Evolutionary conservation across 2,888 invertebrate genomes (phyloP), one percentile per base, ranked within the genome.

Genomic region (Amphimallon solstitiale): DNA sequence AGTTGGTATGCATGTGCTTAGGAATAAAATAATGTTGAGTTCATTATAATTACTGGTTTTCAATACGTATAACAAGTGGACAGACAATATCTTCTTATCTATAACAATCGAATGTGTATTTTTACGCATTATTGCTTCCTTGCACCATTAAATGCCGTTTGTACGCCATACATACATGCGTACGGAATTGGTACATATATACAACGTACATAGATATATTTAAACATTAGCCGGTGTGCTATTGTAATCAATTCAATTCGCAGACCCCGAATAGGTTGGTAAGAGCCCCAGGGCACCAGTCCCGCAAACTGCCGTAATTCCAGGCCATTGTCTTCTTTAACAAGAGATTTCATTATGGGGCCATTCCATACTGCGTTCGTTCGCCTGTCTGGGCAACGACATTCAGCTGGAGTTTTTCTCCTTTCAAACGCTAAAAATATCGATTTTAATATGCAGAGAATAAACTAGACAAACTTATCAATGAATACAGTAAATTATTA

Each of bases 261-360:
- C 60, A 59, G 49, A 49, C 63, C 46, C 46, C 40, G 52, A 63
- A 63, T 60, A 52, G 52, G 60, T 43, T 60, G 46, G 49, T 61
- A 64, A 64, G 67, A 52, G 67, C 64, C 60, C 52, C 64, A 38
- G 49, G 54, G 64, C 61, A 61, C 37, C 66, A 51, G 56, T 52
- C 64, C 67, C 67, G 61, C 64, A 64, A 63, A 67, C 66, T 66
- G 66, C 62, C 52, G 66, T 67, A 67, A 67, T 67, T 67, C 67
- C 51, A 64, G 43, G 14, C 67, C 54, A 67, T 67, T 67, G 67
- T 67, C 67, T 67, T 67, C 64, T 49, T 37, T 63, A 65, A 69
- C 67, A 67, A 67, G 65, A 67, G 67, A 63, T 67, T 66, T 67
- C 67, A 63, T 61, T 56, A 65, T 62, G 67, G 62, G 52, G 61